Base-by-base conservation (phyloP, 2,113 vertebrate genomes). In the Entomyzon cyanotis region DNA sequence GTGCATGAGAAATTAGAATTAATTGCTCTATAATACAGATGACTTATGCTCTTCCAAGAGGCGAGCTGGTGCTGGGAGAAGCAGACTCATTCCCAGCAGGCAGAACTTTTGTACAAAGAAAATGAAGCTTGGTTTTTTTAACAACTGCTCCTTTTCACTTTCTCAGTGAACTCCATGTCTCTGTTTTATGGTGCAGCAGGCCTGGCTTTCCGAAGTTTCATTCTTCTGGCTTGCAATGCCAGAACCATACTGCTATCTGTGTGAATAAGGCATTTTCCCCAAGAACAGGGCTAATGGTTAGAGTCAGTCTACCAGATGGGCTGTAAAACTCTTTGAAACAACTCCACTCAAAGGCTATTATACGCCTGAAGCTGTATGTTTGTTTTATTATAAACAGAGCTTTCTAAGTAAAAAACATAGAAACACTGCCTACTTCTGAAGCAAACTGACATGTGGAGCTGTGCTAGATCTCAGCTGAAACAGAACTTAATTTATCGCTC, bases 261-360 rank as follows among this genome's bases (percentile, higher is more conserved):
- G 90, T 69, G 90, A 97, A 96, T 95, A 95, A 93, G 95, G 95
- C 85, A 63, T 94, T 96, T 93, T 92, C 96, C 96, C 89, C 90
- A 75, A 77, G 84, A 97, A 92, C 92, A 95, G 73, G 94, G 78
- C 86, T 81, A 78, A 89, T 91, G 75, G 67, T 93, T 78, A 41
- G 35, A 85, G 95, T 96, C 95, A 95, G 93, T 80, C 80, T 79
- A 73, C 98, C 98, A 98, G 97, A 97, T 98, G 98, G 97, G 93
- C 83, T 95, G 92, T 96, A 96, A 97, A 98, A 96, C 92, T 90
- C 95, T 95, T 97, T 68, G 97, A 97, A 98, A 97, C 95, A 96
- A 93, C 96, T 97, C 89, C 87, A 35, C 81, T 95, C 94, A 84
- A 93, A 77, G n/a, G 84, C 78, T 71, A 89, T 71, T 96, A 92